A percentile compares a stretch with the other conserved stretches of the same genome.
Evolutionary conservation across 2,797 vertebrate genomes (phyloP).

Genomic region (Rhodeus uyekii): DNA sequence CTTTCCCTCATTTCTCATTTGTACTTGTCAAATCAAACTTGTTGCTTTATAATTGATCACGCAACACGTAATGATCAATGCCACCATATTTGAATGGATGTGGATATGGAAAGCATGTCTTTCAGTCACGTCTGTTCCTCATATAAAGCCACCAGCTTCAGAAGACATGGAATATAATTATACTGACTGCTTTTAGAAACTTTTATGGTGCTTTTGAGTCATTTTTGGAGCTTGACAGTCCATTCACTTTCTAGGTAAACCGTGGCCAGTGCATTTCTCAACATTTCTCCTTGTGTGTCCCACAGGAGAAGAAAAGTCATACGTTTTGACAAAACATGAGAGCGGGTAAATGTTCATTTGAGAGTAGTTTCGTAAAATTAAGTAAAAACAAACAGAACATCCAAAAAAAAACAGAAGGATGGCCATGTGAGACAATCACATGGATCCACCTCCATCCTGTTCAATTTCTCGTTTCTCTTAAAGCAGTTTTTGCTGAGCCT

Average conservation of each 20-base stretch:
- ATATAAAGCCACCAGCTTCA: background rate
- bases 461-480: background rate
- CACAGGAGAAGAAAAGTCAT: background rate
- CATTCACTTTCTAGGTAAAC: background rate
- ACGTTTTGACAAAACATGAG: background rate
- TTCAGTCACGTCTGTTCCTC: background rate
- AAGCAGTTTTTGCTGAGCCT: background rate
- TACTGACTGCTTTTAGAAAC: background rate
- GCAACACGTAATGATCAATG: background rate
- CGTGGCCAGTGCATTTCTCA: background rate
- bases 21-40: background rate
- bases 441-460: background rate
- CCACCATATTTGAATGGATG: background rate
- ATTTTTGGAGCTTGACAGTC: background rate
- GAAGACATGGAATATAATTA: background rate
- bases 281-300: background rate
- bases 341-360: background rate
- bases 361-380: background rate
- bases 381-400: slow-evolving; percentile 11
- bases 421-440: slow-evolving; percentile 61
- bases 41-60: background rate
- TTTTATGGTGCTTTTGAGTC: background rate
- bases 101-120: background rate
- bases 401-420: slow-evolving; percentile 37
- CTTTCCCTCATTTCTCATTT: background rate